Evolutionary conservation across 2,888 invertebrate species (phyloP).

Genomic region (Acanthopleura granulata): DNA sequence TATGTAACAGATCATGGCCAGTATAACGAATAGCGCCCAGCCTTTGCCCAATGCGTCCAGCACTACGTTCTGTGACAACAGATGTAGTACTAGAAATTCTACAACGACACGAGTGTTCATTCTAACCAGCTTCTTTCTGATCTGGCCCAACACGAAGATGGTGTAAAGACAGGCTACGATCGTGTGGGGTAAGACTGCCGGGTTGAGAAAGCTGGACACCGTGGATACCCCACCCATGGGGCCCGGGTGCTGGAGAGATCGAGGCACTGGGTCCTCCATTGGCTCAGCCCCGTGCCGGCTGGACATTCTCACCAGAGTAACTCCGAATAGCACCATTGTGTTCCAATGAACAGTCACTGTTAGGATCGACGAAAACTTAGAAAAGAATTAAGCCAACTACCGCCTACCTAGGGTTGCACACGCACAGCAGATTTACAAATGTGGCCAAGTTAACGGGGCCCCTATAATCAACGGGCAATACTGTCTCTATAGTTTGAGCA

Average conservation of each 20-base stretch:
- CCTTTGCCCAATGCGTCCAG: background rate
- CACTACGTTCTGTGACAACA: background rate
- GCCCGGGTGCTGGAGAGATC: background rate
- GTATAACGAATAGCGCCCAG: background rate
- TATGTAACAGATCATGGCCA: background rate
- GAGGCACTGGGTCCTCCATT: background rate
- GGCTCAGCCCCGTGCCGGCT: slow-evolving; percentile 13
- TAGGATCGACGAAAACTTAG: no score
- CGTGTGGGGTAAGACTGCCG: background rate
- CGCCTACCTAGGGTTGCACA: no score
- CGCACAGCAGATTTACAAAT: no score
- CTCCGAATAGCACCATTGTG: background rate
- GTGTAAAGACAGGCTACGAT: background rate
- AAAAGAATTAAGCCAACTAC: no score
- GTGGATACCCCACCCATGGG: background rate
- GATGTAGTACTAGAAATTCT: background rate
- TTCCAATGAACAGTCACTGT: no score
- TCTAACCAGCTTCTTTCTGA: background rate
- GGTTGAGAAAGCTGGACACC: background rate
- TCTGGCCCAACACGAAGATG: background rate
- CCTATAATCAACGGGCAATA: no score
- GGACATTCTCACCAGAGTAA: background rate
- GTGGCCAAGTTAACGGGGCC: no score
- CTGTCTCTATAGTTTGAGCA: no score
- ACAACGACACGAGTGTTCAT: background rate